Percentiles rank a stretch among this genome's conserved stretches.
Conservation (phyloP, 2,113 vertebrate genomes). For the Steatornis caripensis region DNA sequence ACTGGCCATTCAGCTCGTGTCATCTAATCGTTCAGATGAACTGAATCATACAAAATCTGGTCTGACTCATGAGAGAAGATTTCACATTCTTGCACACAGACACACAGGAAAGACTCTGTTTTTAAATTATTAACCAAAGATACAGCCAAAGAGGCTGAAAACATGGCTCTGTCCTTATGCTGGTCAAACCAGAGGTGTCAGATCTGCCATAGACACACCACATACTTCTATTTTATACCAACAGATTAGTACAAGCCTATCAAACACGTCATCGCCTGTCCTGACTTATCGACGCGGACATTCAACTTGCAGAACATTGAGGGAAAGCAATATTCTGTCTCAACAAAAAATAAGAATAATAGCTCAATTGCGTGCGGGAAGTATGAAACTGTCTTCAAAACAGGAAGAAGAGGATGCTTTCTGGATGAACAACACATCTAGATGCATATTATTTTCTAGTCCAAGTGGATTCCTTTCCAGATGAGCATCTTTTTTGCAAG, state of each 20-base stretch:
- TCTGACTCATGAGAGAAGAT: background rate
- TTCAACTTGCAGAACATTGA: background rate
- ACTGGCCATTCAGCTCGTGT: background rate
- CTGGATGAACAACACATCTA: slow-evolving; percentile 23
- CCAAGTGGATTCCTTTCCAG: background rate
- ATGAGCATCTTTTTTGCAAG: background rate
- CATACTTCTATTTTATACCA: background rate
- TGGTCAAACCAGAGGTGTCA: background rate
- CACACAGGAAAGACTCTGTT: background rate
- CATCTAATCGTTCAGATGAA: background rate
- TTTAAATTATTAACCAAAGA: background rate
- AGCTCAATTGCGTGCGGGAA: background rate
- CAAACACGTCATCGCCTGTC: background rate
- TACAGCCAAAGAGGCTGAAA: background rate
- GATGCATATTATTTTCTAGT: background rate
- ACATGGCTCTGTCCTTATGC: background rate
- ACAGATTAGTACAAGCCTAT: background rate
- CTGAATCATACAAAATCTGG: background rate
- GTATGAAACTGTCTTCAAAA: background rate
- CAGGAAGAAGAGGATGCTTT: slow-evolving; percentile 31
- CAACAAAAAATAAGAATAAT: background rate
- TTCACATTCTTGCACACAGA: background rate
- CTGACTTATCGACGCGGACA: background rate
- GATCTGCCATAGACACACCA: background rate
- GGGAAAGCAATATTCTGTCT: background rate